A percentile compares a stretch with the other conserved stretches of the same genome.
phyloP scores from a whole-genome alignment of 2,888 invertebrate species.

The Clivina fossor region DNA sequence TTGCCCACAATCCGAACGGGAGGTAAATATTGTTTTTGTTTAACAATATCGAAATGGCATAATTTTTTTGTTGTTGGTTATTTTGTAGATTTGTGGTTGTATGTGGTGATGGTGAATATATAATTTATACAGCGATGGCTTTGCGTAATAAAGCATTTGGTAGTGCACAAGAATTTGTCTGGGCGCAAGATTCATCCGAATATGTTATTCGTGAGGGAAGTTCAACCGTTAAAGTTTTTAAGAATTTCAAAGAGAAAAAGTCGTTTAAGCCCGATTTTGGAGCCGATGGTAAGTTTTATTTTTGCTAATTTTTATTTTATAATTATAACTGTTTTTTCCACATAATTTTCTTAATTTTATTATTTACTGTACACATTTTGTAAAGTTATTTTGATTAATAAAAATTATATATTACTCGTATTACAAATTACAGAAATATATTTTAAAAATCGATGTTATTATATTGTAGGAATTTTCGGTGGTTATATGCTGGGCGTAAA shows the following conservation, averaged over 20 bases:
- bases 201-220: slow-evolving; percentile 88
- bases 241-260: slow-evolving; percentile 97
- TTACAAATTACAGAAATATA: too few relatives aligned
- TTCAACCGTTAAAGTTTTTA: slow-evolving; percentile 89
- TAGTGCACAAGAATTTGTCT: slow-evolving; percentile 97
- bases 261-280: slow-evolving; percentile 96
- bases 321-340: slow-evolving; percentile 10
- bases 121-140: slow-evolving; percentile 99
- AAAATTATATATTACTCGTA: too few relatives aligned
- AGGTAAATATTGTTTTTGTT: slow-evolving; percentile 55
- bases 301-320: slow-evolving; percentile 45
- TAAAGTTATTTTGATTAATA: too few relatives aligned
- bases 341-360: too few relatives aligned
- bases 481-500: slow-evolving; percentile 89
- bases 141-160: slow-evolving; percentile 98
- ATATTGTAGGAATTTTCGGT: slow-evolving; percentile 76
- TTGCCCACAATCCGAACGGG: slow-evolving; percentile 98
- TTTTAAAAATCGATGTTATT: slow-evolving; percentile 1
- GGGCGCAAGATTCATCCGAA: slow-evolving; percentile 96
- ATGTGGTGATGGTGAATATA: slow-evolving; percentile 99
- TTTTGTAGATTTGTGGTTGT: slow-evolving; percentile 82
- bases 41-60: too few relatives aligned
- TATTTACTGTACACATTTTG: too few relatives aligned
- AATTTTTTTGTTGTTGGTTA: too few relatives aligned
- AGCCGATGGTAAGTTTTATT: slow-evolving; percentile 74